phyloP scores from a whole-genome alignment of 2,797 vertebrate genomes.

The Atherinosoma microstoma region DNA sequence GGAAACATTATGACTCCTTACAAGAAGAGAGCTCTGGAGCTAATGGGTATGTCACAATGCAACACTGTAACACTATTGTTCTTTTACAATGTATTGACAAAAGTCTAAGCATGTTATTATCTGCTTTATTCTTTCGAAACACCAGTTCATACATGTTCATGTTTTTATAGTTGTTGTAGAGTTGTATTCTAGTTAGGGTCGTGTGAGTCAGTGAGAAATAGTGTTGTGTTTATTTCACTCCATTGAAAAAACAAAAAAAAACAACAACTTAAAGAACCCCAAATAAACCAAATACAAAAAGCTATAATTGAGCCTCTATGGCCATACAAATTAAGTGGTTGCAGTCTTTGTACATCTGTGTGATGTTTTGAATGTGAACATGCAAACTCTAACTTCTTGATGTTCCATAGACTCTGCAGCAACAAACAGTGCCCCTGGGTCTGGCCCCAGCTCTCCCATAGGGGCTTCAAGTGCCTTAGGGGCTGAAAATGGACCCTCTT shows the following conservation, averaged over 20 bases:
- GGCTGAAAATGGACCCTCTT: conserved; percentile 91
- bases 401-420: conserved; percentile 89
- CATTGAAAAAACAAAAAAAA: too few relatives aligned
- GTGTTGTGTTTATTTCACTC: too few relatives aligned
- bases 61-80: not conserved
- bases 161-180: conserved; percentile 3
- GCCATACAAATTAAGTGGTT: conserved; percentile 47
- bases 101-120: conserved; percentile 5
- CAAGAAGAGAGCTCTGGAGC: conserved; percentile 84
- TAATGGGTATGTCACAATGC: conserved; percentile 74
- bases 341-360: conserved; percentile 39
- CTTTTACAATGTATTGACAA: not conserved
- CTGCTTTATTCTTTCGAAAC: conserved; percentile 15
- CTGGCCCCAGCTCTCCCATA: conserved; percentile 96
- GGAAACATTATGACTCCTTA: conserved; percentile 90
- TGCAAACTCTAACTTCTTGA: conserved; percentile 56
- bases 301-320: conserved; percentile 43
- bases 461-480: conserved; percentile 91
- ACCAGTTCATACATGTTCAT: not conserved
- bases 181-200: conserved; percentile 10
- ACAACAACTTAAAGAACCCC: too few relatives aligned
- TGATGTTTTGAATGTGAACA: conserved; percentile 48
- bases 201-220: not conserved
- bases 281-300: not conserved
- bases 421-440: conserved; percentile 93